Percentiles rank a stretch among this genome's conserved stretches.
These are phyloP conservation scores for Dinomys branickii DNA, from an alignment of 2,113 vertebrate species.

Conservation along the genomic window DNA sequence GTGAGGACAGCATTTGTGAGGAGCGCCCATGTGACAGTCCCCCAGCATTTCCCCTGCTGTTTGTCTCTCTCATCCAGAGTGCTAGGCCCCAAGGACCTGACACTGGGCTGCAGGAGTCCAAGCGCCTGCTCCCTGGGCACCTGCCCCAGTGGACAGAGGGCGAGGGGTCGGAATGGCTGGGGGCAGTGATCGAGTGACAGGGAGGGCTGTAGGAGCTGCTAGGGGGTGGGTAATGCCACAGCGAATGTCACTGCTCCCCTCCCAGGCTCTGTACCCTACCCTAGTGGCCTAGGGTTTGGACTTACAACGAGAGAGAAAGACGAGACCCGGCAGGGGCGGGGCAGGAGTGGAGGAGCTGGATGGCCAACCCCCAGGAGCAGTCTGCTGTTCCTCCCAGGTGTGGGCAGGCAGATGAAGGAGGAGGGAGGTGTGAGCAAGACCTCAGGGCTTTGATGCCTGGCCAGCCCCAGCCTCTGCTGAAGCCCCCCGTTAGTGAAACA, in stretches of 20 bases:
- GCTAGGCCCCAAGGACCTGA: not conserved
- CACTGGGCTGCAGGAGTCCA: too few relatives aligned
- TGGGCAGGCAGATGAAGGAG: not conserved
- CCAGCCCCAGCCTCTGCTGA: not conserved
- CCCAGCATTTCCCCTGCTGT: not conserved
- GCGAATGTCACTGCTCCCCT: not conserved
- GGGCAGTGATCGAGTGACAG: not conserved
- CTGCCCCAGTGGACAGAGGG: fast-evolving
- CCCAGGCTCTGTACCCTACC: not conserved
- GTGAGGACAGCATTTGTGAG: not conserved
- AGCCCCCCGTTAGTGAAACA: not conserved
- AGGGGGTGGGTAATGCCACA: not conserved
- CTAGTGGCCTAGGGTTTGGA: not conserved
- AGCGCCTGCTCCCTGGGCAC: not conserved
- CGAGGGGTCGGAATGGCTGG: not conserved
- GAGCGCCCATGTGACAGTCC: not conserved
- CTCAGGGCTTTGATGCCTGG: not conserved
- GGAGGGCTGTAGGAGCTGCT: not conserved
- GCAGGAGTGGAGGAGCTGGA: fast-evolving
- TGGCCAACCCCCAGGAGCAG: too few relatives aligned
- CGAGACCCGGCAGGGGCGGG: fast-evolving
- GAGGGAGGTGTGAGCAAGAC: not conserved
- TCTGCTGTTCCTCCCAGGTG: not conserved
- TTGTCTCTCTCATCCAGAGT: not conserved
- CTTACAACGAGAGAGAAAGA: not conserved